These are phyloP conservation scores for Oscheius onirici DNA, from an alignment of 2,888 invertebrate species.

Conservation along the genomic window DNA sequence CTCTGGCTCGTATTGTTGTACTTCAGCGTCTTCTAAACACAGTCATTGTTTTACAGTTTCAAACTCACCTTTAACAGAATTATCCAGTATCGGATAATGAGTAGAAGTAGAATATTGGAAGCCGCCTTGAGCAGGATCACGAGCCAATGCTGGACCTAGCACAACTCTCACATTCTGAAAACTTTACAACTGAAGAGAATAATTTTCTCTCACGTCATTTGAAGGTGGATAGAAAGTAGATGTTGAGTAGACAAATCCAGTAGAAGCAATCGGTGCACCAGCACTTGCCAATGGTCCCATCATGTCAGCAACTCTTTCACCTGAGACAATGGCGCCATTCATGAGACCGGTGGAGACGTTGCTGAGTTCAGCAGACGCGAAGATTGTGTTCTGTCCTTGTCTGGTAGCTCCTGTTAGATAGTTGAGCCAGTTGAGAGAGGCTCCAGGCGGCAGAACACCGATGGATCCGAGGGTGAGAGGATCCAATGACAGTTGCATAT, in stretches of 20 bases:
- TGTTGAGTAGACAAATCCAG: constrained; percentile 24
- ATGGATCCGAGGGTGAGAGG: constrained; percentile 51
- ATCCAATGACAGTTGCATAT: constrained; percentile 54
- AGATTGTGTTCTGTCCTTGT: constrained; percentile 36
- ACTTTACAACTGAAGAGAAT: background rate
- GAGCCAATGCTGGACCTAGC: constrained; percentile 17
- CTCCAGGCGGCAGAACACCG: constrained; percentile 44
- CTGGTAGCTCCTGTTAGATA: constrained; percentile 43
- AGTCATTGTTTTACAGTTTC: background rate
- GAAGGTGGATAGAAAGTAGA: constrained; percentile 36
- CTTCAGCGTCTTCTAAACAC: constrained; percentile 18
- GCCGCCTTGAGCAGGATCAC: background rate
- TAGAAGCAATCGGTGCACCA: background rate
- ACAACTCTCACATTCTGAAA: constrained; percentile 1
- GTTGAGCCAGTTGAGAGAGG: constrained; percentile 37
- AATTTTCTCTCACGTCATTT: constrained; percentile 1
- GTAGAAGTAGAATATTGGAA: constrained; percentile 32
- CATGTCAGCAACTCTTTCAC: constrained; percentile 37
- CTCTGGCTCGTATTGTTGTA: constrained; percentile 10
- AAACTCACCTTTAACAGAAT: background rate
- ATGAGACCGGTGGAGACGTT: constrained; percentile 53
- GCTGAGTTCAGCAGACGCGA: constrained; percentile 57
- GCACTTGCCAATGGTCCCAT: background rate
- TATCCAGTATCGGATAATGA: constrained; percentile 26
- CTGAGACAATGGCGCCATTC: constrained; percentile 60